Conservation (phyloP, 2,113 vertebrate species). For the Ailuropoda melanoleuca region DNA sequence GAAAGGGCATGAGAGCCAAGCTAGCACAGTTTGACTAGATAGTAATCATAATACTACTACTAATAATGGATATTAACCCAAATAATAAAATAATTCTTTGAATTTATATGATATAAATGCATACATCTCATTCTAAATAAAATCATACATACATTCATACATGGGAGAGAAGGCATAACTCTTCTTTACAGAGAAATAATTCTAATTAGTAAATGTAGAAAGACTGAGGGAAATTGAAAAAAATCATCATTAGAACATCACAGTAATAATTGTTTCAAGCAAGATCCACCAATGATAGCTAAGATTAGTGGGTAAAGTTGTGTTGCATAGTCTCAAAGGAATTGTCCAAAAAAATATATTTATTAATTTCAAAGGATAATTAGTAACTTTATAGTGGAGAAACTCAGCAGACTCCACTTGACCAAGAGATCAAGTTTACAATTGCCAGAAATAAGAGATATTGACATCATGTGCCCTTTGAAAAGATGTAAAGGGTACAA, state of each 20-base stretch:
- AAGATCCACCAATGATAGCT: not conserved
- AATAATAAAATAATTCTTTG: conserved; percentile 3
- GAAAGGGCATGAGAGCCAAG: not conserved
- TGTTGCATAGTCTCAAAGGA: not conserved
- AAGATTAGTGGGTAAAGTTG: not conserved
- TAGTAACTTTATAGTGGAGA: not conserved
- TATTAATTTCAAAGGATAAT: not conserved
- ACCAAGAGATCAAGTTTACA: not conserved
- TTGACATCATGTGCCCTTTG: not conserved
- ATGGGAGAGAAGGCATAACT: not conserved
- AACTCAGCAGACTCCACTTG: not conserved
- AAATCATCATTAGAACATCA: not conserved
- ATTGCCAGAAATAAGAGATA: not conserved
- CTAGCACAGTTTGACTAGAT: not conserved
- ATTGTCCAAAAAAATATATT: not conserved
- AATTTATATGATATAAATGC: not conserved
- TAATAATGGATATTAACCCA: not conserved
- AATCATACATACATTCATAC: not conserved
- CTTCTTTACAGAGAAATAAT: not conserved
- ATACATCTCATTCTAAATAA: not conserved
- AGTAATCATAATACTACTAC: not conserved
- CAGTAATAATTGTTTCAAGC: not conserved
- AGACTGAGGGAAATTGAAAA: not conserved
- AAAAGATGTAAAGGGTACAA: not conserved
- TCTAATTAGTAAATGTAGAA: not conserved